These are phyloP conservation scores for Chaenodraco wilsoni DNA, from an alignment of 2,797 vertebrate genomes.

Conservation along the genomic window DNA sequence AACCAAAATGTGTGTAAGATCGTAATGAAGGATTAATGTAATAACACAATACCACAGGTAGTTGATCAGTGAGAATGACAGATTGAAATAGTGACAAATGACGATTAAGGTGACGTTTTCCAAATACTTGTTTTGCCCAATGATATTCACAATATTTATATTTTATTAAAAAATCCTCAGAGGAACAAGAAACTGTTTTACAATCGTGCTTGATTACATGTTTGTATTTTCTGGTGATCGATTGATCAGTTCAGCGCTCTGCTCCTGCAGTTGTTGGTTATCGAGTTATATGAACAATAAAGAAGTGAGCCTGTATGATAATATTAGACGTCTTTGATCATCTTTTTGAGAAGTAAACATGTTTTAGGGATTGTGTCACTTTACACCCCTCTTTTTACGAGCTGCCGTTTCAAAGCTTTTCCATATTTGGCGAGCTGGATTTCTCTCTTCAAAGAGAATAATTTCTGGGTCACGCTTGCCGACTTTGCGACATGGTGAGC, in stretches of 20 bases:
- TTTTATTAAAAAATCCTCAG: too few relatives aligned
- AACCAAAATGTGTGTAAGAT: too few relatives aligned
- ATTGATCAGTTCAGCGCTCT: not conserved
- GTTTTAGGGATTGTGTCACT: conserved; percentile 39
- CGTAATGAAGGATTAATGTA: too few relatives aligned
- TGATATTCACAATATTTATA: too few relatives aligned
- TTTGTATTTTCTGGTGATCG: too few relatives aligned
- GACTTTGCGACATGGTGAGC: conserved; percentile 33
- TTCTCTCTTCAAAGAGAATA: conserved; percentile 53
- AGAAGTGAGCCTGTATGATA: not conserved
- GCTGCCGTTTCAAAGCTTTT: conserved; percentile 42
- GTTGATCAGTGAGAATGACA: too few relatives aligned
- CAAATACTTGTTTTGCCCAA: too few relatives aligned
- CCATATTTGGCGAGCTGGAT: conserved; percentile 36
- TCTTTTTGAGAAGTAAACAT: conserved; percentile 24
- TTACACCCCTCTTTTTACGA: conserved; percentile 19
- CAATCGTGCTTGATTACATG: too few relatives aligned
- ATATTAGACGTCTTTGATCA: not conserved
- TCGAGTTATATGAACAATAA: not conserved
- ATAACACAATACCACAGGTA: too few relatives aligned
- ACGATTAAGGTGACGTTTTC: too few relatives aligned
- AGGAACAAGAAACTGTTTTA: too few relatives aligned
- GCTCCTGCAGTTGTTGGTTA: not conserved
- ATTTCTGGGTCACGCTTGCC: conserved; percentile 56
- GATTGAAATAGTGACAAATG: too few relatives aligned